phyloP scores from a whole-genome alignment of 1,140 invertebrate species.

The Drosophila pruinosa region DNA sequence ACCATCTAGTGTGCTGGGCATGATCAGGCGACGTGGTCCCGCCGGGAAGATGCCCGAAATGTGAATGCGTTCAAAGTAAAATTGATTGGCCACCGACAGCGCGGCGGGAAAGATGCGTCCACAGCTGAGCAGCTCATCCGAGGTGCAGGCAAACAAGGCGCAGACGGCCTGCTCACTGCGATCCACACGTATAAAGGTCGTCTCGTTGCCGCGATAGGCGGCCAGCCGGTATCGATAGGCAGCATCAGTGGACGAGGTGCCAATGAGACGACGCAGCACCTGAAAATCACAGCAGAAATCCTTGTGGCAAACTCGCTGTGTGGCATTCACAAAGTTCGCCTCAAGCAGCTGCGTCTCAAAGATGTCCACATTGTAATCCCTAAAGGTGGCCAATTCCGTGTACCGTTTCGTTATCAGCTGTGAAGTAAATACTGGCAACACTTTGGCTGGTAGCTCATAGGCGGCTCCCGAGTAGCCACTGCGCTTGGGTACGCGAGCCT shows the following conservation, averaged over 20 bases:
- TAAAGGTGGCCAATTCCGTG: constrained; percentile 45
- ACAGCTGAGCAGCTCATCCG: constrained; percentile 61
- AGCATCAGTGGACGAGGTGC: background rate
- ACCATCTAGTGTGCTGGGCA: constrained; percentile 71
- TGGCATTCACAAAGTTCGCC: constrained; percentile 22
- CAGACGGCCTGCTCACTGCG: constrained; percentile 81
- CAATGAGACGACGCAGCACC: constrained; percentile 12
- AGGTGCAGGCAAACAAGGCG: constrained; percentile 81
- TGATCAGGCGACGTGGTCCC: constrained; percentile 60
- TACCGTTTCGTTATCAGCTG: constrained; percentile 24
- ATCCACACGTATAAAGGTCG: constrained; percentile 60
- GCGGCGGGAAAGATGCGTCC: constrained; percentile 54
- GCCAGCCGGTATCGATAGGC: constrained; percentile 80
- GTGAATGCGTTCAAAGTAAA: constrained; percentile 50
- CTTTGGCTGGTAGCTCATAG: constrained; percentile 7
- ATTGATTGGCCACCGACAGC: constrained; percentile 36
- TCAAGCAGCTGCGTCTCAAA: constrained; percentile 44
- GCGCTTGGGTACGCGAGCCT: constrained; percentile 64
- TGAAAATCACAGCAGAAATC: constrained; percentile 54
- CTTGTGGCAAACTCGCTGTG: constrained; percentile 35
- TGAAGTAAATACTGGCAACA: constrained; percentile 30
- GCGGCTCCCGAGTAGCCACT: constrained; percentile 23
- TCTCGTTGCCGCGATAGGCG: constrained; percentile 75
- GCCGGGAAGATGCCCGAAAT: constrained; percentile 53
- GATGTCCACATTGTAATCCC: constrained; percentile 72